phyloP scores from a whole-genome alignment of 2,888 invertebrate species.

The Oligia fasciuncula region DNA sequence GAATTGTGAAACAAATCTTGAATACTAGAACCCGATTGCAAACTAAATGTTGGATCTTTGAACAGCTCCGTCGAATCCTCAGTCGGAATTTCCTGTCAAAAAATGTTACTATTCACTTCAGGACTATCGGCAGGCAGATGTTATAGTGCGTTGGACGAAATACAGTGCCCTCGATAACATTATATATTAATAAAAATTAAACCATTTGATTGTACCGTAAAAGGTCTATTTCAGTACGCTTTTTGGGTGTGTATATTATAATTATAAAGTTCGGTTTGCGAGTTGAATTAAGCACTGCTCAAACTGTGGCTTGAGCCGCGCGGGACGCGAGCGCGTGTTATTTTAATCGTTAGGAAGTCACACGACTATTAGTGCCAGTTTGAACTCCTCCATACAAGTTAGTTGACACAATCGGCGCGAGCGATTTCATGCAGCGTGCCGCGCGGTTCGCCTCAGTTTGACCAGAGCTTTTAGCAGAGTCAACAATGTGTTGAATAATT shows the following conservation, averaged over 20 bases:
- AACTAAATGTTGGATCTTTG: slow-evolving; percentile 64
- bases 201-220: slow-evolving; percentile 42
- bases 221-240: slow-evolving; percentile 45
- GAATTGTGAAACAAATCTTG: slow-evolving; percentile 80
- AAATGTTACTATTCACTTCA: slow-evolving; percentile 75
- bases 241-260: slow-evolving; percentile 41
- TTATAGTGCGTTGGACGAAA: slow-evolving; percentile 87
- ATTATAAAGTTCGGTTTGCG: slow-evolving; percentile 32
- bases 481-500: slow-evolving; percentile 12
- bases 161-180: slow-evolving; percentile 39
- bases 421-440: neutral
- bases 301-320: slow-evolving; percentile 12
- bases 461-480: slow-evolving; percentile 12
- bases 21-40: slow-evolving; percentile 56
- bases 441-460: slow-evolving; percentile 15
- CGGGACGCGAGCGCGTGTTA: neutral
- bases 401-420: neutral
- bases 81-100: slow-evolving; percentile 81
- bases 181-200: slow-evolving; percentile 54
- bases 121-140: slow-evolving; percentile 54
- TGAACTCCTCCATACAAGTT: neutral
- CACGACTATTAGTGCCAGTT: slow-evolving; percentile 6
- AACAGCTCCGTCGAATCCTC: slow-evolving; percentile 73
- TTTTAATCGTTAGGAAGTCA: neutral
- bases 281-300: slow-evolving; percentile 21